Percentiles rank a stretch among this genome's conserved stretches.
These are phyloP conservation scores for Nemopilema nomurai DNA, from an alignment of 30 jellyfish, hydroid and myxozoan genomes.

Conservation along the genomic window DNA sequence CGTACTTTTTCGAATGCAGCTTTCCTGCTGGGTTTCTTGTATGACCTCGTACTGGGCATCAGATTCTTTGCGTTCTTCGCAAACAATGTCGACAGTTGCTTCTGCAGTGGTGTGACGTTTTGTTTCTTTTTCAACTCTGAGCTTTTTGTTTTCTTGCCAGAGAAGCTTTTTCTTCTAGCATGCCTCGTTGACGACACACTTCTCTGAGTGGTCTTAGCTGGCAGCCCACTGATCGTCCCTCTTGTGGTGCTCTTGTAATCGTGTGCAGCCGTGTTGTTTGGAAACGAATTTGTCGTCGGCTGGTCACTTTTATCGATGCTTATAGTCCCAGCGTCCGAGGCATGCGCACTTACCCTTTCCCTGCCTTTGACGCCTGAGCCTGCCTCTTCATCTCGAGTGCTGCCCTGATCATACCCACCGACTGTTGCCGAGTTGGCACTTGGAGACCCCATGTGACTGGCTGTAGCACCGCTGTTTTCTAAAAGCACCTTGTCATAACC, in stretches of 20 bases:
- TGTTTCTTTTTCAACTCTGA: neutral
- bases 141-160: neutral
- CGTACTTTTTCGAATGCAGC: slow-evolving; percentile 39
- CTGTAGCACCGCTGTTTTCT: neutral
- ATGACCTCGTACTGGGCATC: neutral
- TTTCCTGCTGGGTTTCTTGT: slow-evolving; percentile 26
- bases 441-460: neutral
- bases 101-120: slow-evolving; percentile 25
- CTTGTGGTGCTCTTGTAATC: slow-evolving; percentile 42
- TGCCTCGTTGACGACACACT: no score
- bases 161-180: neutral
- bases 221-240: neutral
- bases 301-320: neutral
- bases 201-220: no score
- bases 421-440: neutral
- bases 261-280: neutral
- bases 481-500: neutral
- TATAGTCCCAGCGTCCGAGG: neutral
- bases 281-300: neutral
- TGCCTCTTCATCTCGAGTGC: neutral
- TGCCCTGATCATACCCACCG: neutral
- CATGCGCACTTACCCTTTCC: neutral
- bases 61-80: slow-evolving; percentile 58
- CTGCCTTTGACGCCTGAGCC: neutral
- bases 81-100: slow-evolving; percentile 41